phyloP scores from a whole-genome alignment of 2,888 invertebrate genomes.

The Drosophila phalerata region DNA sequence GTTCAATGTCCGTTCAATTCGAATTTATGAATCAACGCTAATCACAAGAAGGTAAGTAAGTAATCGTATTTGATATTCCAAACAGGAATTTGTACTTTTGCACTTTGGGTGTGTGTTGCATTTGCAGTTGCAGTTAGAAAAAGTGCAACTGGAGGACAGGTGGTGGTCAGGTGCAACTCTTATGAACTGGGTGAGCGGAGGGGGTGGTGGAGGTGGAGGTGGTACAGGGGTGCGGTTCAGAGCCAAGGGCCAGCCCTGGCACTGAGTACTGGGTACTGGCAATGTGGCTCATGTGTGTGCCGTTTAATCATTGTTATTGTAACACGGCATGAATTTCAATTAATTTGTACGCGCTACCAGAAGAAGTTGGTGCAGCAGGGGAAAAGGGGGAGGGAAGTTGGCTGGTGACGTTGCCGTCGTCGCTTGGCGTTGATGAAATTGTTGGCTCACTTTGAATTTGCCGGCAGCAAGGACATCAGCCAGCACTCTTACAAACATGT shows the following conservation, averaged over 20 bases:
- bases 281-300: slow-evolving; percentile 61
- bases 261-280: slow-evolving; percentile 28
- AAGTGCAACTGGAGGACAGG: slow-evolving; percentile 53
- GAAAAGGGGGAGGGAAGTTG: slow-evolving; percentile 6
- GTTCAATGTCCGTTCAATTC: slow-evolving; percentile 43
- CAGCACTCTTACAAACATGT: neutral
- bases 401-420: slow-evolving; percentile 49
- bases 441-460: slow-evolving; percentile 80
- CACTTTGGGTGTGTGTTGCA: slow-evolving; percentile 82
- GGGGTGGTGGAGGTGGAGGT: neutral
- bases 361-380: slow-evolving; percentile 11
- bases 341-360: slow-evolving; percentile 78
- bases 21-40: slow-evolving; percentile 74
- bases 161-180: slow-evolving; percentile 24
- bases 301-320: slow-evolving; percentile 80
- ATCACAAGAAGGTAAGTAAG: slow-evolving; percentile 37
- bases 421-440: slow-evolving; percentile 78
- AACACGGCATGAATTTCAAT: slow-evolving; percentile 80
- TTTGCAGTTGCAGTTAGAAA: slow-evolving; percentile 49
- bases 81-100: slow-evolving; percentile 85
- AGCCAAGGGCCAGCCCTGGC: slow-evolving; percentile 64
- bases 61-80: slow-evolving; percentile 82
- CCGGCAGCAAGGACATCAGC: slow-evolving; percentile 80
- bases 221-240: neutral
- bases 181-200: neutral